Percentiles rank a stretch among this genome's conserved stretches.
These are phyloP conservation scores for Apaloderma vittatum DNA, from an alignment of 2,113 vertebrate genomes.

Conservation along the genomic window DNA sequence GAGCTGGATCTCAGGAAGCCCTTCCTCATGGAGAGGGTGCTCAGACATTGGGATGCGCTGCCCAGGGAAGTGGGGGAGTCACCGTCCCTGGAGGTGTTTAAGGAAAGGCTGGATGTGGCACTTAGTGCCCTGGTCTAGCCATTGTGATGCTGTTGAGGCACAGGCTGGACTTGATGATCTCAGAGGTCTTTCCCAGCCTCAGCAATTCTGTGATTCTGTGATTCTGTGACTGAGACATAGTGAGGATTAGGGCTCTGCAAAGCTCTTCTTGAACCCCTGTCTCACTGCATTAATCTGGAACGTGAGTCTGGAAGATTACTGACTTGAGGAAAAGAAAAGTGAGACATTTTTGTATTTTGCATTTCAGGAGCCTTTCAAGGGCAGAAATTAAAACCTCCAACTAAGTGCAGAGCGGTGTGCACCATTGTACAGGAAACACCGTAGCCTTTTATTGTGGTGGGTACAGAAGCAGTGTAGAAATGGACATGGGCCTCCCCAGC, in stretches of 20 bases:
- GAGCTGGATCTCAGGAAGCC: too few relatives aligned
- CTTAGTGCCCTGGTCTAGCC: too few relatives aligned
- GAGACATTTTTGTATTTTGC: not conserved
- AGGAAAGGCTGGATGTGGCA: too few relatives aligned
- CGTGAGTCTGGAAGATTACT: not conserved
- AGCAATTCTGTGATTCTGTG: too few relatives aligned
- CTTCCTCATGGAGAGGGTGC: too few relatives aligned
- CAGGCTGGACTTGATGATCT: too few relatives aligned
- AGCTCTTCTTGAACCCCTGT: not conserved
- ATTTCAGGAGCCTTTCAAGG: not conserved
- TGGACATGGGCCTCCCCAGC: fast-evolving
- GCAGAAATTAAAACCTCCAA: not conserved
- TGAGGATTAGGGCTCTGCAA: not conserved
- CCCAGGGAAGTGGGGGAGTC: too few relatives aligned
- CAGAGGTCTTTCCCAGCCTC: too few relatives aligned
- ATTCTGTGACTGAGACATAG: not conserved
- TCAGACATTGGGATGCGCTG: too few relatives aligned
- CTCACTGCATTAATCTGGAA: not conserved
- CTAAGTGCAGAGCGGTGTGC: fast-evolving
- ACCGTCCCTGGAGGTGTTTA: too few relatives aligned
- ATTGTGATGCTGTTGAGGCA: too few relatives aligned
- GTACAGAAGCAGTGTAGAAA: not conserved
- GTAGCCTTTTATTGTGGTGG: not conserved
- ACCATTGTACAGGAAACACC: not conserved
- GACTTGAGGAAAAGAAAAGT: not conserved